phyloP scores from a whole-genome alignment of 2,113 vertebrate genomes.

The Solea solea region DNA sequence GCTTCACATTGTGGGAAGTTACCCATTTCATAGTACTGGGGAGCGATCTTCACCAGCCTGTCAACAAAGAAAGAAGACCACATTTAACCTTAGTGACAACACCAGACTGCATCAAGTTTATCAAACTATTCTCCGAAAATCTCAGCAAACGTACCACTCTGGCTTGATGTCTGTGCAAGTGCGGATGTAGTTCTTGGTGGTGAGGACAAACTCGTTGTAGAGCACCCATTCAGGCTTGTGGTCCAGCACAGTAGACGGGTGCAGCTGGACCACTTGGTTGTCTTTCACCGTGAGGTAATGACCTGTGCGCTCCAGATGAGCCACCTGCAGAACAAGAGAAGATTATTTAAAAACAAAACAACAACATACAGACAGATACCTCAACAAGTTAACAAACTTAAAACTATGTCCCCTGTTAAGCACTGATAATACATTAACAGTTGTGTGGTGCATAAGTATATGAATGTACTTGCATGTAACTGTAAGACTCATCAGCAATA shows the following conservation, averaged over 20 bases:
- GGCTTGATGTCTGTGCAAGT: constrained; percentile 99
- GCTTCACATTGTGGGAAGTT: constrained; percentile 99
- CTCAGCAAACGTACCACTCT: constrained; percentile 76
- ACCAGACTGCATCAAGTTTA: neutral
- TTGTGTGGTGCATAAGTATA: too few relatives aligned
- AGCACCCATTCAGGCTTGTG: constrained; percentile 99
- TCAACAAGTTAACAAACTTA: too few relatives aligned
- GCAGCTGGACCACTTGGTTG: constrained; percentile 99
- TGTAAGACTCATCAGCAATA: too few relatives aligned
- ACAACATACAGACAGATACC: too few relatives aligned
- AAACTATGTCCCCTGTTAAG: too few relatives aligned
- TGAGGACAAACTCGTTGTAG: constrained; percentile 99
- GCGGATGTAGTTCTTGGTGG: constrained; percentile 99
- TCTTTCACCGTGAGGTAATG: constrained; percentile 99
- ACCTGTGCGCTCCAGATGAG: constrained; percentile 97
- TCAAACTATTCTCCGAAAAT: neutral
- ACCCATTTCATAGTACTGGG: constrained; percentile 97
- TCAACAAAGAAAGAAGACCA: constrained; percentile 24
- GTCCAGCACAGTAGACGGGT: constrained; percentile 98
- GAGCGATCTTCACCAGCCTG: constrained; percentile 97
- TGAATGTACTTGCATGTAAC: too few relatives aligned
- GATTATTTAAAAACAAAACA: neutral
- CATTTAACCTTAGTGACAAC: neutral
- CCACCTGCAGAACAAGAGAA: constrained; percentile 83
- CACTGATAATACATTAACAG: too few relatives aligned